These are phyloP conservation scores for Atrina japonica DNA, from an alignment of 2,888 invertebrate species.

Conservation along the genomic window DNA sequence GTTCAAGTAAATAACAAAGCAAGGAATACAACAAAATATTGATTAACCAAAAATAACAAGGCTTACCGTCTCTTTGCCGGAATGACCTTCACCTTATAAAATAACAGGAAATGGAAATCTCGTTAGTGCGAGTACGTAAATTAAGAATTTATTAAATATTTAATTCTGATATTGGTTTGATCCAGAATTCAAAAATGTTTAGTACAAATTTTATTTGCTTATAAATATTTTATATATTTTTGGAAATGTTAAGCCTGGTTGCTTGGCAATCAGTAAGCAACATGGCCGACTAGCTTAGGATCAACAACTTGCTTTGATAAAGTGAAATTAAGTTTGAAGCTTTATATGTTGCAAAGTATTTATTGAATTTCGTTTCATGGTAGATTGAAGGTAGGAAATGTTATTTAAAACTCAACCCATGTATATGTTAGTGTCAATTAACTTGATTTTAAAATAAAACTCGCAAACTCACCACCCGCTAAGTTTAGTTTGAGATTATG, in stretches of 20 bases:
- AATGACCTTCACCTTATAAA: constrained; percentile 37
- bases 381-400: no score
- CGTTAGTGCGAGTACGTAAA: constrained; percentile 14
- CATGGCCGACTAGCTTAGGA: constrained; percentile 37
- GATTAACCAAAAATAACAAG: no score
- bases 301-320: constrained; percentile 4
- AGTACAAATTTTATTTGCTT: constrained; percentile 4
- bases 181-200: background rate
- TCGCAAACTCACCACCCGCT: no score
- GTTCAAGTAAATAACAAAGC: no score
- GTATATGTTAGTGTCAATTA: no score
- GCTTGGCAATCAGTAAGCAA: constrained; percentile 45
- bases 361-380: no score
- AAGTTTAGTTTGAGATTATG: background rate
- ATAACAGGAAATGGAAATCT: constrained; percentile 17
- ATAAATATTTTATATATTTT: background rate
- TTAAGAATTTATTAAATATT: background rate
- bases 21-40: no score
- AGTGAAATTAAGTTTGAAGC: no score
- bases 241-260: constrained; percentile 30
- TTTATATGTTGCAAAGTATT: no score
- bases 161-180: background rate
- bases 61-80: background rate
- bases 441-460: no score
- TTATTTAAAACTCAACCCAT: no score